These are phyloP conservation scores for Orthonevra nobilis DNA, from an alignment of 2,888 invertebrate genomes.

Conservation along the genomic window DNA sequence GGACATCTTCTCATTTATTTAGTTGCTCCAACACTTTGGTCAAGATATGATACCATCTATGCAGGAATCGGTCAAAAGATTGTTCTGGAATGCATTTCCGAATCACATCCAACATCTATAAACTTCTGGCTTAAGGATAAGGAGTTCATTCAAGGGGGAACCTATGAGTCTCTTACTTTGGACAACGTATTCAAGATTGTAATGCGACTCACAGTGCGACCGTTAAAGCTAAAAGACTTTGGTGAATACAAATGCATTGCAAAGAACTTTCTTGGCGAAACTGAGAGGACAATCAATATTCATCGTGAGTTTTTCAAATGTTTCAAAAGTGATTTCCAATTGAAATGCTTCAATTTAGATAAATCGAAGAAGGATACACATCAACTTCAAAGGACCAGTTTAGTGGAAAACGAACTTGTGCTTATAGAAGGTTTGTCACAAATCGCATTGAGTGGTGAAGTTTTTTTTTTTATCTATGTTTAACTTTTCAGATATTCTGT, in stretches of 20 bases:
- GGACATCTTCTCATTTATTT: slow-evolving; percentile 28
- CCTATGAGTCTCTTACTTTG: slow-evolving; percentile 81
- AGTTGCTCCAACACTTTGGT: slow-evolving; percentile 79
- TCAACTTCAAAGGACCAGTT: slow-evolving; percentile 75
- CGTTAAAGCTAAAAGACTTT: slow-evolving; percentile 85
- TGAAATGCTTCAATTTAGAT: slow-evolving; percentile 68
- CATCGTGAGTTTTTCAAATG: slow-evolving; percentile 74
- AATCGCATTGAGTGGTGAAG: no score
- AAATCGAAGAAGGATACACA: slow-evolving; percentile 77
- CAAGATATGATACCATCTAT: slow-evolving; percentile 77
- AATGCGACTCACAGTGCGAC: slow-evolving; percentile 86
- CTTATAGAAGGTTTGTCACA: slow-evolving; percentile 75
- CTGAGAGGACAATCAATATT: slow-evolving; percentile 76
- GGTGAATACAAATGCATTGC: slow-evolving; percentile 91
- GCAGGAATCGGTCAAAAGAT: slow-evolving; percentile 78
- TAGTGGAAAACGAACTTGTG: slow-evolving; percentile 76
- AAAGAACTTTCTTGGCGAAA: slow-evolving; percentile 89
- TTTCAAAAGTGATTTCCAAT: neutral
- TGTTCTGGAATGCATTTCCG: slow-evolving; percentile 78
- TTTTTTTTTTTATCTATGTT: neutral
- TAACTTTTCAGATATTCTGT: slow-evolving; percentile 40
- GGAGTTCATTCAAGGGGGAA: slow-evolving; percentile 78
- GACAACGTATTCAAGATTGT: slow-evolving; percentile 89
- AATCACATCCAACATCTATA: slow-evolving; percentile 78
- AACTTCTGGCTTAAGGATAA: slow-evolving; percentile 79